Base-by-base conservation (phyloP, 2,797 vertebrate genomes). In the Myioborus miniatus region DNA sequence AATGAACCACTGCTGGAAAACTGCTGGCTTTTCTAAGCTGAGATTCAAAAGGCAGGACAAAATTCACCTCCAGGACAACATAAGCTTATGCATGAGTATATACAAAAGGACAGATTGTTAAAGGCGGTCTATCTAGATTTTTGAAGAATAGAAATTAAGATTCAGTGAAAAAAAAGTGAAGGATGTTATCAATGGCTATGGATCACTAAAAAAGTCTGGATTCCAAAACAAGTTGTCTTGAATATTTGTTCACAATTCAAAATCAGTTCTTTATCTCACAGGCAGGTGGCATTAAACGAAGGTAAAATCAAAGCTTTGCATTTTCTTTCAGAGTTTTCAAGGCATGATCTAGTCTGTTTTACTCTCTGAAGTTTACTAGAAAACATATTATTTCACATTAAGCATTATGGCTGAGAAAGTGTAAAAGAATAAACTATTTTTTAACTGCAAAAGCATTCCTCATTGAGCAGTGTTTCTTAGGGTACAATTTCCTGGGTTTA, bases 251-350 rank as follows among this genome's bases (percentile, higher is more conserved):
- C 6, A 26, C 46, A 74, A 90, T 89, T 87, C 37, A 58, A 87
- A 89, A 85, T 65, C 60, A 58, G 29, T 94, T 96, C 71, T 92
- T 74, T 47, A 55, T 78, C 26, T 81, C n/a, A 78, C 82, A 93
- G 89, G 69, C 55, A 94, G 82, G 67, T 86, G 72, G 82, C 79
- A 91, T 87, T 94, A 91, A 84, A 68, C 0, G 4, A 84, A 93
- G 64, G 68, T 39, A 63, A 82, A 62, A 91, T 41, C n/a, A 70
- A 77, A 39, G 41, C 27, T 71, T 72, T 5, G 1, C 20, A 30
- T 41, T 91, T 56, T 58, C 69, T 36, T 78, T 62, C 6, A 5
- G 49, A 15, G 20, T 20, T 83, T 81, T 44, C 46, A 64, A 1
- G 11, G 34, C 27, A 24, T 47, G 23, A 82, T 58, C 63, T 52